Evolutionary conservation across 2,797 vertebrate species (phyloP).

Genomic region (Scomberomorus guttatus): DNA sequence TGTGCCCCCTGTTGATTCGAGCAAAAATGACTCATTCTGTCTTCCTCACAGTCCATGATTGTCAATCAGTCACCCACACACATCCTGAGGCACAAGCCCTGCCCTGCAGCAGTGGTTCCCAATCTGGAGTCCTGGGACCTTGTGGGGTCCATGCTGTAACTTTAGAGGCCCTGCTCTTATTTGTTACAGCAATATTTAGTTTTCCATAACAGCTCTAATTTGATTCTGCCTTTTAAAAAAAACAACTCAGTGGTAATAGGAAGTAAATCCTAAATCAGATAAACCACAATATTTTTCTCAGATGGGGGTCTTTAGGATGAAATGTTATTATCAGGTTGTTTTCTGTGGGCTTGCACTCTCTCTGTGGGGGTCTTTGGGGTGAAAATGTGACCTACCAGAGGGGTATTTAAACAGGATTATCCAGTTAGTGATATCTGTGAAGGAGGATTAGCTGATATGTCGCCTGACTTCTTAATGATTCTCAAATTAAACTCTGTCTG

Average conservation of each 20-base stretch:
- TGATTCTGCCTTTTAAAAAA: neutral
- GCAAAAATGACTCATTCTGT: constrained; percentile 66
- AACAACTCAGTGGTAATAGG: neutral
- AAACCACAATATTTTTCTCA: neutral
- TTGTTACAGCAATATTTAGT: neutral
- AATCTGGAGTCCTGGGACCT: constrained; percentile 18
- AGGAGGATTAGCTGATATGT: constrained; percentile 55
- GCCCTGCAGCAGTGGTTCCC: neutral
- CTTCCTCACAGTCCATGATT: constrained; percentile 42
- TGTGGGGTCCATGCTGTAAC: neutral
- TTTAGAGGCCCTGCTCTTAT: neutral
- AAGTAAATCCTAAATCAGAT: neutral
- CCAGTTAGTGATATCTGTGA: constrained; percentile 48
- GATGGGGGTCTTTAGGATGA: neutral
- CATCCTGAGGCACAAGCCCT: constrained; percentile 31
- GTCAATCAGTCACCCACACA: constrained; percentile 56
- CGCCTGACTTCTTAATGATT: constrained; percentile 55
- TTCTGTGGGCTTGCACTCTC: neutral
- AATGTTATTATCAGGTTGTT: neutral
- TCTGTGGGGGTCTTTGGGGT: constrained; percentile 23
- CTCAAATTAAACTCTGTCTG: constrained; percentile 56
- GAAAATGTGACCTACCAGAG: constrained; percentile 34
- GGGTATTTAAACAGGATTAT: constrained; percentile 63
- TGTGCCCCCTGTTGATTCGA: constrained; percentile 55
- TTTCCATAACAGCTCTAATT: neutral